A percentile compares a stretch with the other conserved stretches of the same genome.
Conservation (phyloP, 2,888 invertebrate species). For the Noctua fimbriata region DNA sequence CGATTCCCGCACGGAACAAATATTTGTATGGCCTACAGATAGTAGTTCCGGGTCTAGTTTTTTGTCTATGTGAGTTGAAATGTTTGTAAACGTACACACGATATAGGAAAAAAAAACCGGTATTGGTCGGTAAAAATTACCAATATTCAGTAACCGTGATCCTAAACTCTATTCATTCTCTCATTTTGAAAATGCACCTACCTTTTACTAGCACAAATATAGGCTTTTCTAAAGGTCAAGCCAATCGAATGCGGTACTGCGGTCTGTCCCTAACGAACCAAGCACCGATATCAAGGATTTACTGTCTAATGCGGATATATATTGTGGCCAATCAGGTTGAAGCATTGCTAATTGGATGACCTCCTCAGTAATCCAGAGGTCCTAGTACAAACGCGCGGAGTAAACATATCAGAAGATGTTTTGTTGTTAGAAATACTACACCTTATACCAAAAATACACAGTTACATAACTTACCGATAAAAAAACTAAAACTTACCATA, state of each 20-base stretch:
- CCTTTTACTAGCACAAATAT: neutral
- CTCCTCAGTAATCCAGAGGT: no score
- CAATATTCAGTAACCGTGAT: neutral
- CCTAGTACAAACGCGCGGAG: neutral
- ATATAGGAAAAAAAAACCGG: no score
- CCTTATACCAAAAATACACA: no score
- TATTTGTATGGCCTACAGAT: no score
- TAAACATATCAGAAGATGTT: neutral
- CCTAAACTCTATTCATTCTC: neutral
- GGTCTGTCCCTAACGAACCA: neutral
- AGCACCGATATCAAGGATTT: conserved; percentile 13
- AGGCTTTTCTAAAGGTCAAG: neutral
- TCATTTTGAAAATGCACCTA: neutral
- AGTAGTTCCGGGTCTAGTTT: no score
- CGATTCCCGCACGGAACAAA: no score
- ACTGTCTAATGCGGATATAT: conserved; percentile 2
- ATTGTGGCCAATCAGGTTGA: conserved; percentile 9
- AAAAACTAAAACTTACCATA: no score
- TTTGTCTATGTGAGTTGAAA: no score
- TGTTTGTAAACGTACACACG: no score
- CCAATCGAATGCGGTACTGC: neutral
- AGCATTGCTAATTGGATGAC: conserved; percentile 26
- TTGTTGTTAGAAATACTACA: neutral
- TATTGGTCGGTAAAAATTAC: neutral
- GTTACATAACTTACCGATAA: no score